Evolutionary conservation across 2,888 invertebrate species (phyloP), one percentile per base, ranked within the genome.

Genomic region (Fragum sueziense): DNA sequence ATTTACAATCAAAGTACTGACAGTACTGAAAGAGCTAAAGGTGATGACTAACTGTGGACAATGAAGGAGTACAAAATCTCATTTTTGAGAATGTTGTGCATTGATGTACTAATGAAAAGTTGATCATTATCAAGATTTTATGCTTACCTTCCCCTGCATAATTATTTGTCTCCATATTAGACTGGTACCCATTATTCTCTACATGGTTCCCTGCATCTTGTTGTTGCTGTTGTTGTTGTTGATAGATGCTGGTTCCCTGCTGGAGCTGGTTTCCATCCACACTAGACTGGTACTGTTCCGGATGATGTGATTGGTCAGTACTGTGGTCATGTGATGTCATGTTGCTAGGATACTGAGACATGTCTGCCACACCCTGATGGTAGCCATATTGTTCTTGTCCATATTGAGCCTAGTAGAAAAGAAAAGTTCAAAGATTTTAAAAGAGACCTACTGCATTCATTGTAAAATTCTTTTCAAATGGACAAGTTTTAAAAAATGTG

Each of bases 371-470:
- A n/a, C 54, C 52, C 31, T 72, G 72, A 17, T 72, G 62, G 25
- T 61, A 59, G n/a, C 72, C 72, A 29, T 72, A 57, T 37, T 65
- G 65, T 11, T 65, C 65, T n/a, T 65, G 65, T 7, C 65, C 65
- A 65, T 65, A 65, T 20, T 65, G 65, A 65, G 41, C 14, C 65
- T 65, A 2, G 14, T 4, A 47, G n/a, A 47, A n/a, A 47, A 9
- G 14, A 9, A 9, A 37, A 37, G 37, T 9, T 37, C 37, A 37
- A 14, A 37, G 6, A 37, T 37, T 37, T n/a, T n/a, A n/a, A n/a
- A n/a, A n/a, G n/a, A n/a, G n/a, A n/a, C n/a, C n/a, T n/a, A n/a
- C n/a, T n/a, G n/a, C n/a, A n/a, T n/a, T n/a, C n/a, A n/a, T n/a
- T n/a, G n/a, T n/a, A n/a, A n/a, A n/a, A n/a, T n/a, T n/a, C n/a